These are phyloP conservation scores for Nomia melanderi DNA, from an alignment of 1,140 invertebrate genomes.

Conservation along the genomic window DNA sequence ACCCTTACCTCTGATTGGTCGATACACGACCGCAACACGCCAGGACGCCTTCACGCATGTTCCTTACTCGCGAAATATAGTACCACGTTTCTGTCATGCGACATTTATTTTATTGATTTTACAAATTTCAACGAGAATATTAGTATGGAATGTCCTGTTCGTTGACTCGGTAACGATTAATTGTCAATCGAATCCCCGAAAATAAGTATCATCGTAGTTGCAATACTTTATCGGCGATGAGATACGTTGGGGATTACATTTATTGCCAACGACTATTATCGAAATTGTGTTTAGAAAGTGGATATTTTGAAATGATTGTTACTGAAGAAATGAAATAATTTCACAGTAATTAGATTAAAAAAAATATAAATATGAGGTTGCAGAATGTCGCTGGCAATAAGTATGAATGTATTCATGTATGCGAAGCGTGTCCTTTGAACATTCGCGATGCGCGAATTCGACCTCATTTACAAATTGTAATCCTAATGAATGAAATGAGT, in stretches of 20 bases:
- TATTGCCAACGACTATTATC: background rate
- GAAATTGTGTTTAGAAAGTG: background rate
- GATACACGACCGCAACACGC: constrained; percentile 40
- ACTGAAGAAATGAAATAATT: background rate
- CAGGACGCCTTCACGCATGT: constrained; percentile 22
- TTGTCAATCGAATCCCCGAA: background rate
- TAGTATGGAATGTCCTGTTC: constrained; percentile 21
- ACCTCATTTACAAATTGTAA: background rate
- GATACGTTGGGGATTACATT: no score
- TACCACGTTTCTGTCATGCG: constrained; percentile 30
- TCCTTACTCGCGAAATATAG: constrained; percentile 28
- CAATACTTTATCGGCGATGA: background rate
- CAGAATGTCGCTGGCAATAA: no score
- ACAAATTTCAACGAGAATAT: constrained; percentile 36
- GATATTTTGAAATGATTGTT: background rate
- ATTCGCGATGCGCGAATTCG: background rate
- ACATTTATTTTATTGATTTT: constrained; percentile 54
- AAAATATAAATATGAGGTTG: no score
- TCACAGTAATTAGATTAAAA: background rate
- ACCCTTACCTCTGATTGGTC: constrained; percentile 24
- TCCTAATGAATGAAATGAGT: background rate
- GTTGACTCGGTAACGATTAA: constrained; percentile 21
- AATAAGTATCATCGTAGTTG: no score
- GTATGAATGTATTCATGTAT: no score
- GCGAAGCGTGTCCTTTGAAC: background rate